Conservation (phyloP, 1,140 invertebrate species). For the Drosophila sp. region DNA sequence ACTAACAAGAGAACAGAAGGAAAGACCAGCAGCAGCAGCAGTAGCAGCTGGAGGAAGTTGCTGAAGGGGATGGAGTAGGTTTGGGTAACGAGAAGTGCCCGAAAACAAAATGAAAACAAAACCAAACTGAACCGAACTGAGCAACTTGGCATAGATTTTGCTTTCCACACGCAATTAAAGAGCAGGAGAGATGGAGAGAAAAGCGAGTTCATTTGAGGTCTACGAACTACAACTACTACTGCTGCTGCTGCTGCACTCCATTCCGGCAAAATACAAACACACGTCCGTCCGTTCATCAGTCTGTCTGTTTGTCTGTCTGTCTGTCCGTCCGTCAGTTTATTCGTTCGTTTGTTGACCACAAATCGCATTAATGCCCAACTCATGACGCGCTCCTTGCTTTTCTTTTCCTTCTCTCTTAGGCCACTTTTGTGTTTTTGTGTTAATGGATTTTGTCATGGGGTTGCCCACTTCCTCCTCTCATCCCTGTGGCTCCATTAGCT, state of each 20-base stretch:
- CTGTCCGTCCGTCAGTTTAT: not conserved
- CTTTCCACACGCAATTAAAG: slow-evolving; percentile 9
- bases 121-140: slow-evolving; percentile 29
- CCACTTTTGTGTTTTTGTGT: slow-evolving; percentile 32
- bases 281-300: not conserved
- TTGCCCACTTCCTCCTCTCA: slow-evolving; percentile 22
- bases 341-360: slow-evolving; percentile 41
- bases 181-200: not conserved
- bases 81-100: slow-evolving; percentile 12
- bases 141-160: slow-evolving; percentile 48
- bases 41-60: slow-evolving; percentile 16
- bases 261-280: slow-evolving; percentile 10
- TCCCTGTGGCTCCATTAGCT: slow-evolving; percentile 40
- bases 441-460: slow-evolving; percentile 45
- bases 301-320: not conserved
- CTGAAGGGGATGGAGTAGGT: not conserved
- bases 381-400: not conserved
- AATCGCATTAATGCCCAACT: slow-evolving; percentile 44
- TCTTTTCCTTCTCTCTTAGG: not conserved
- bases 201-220: slow-evolving; percentile 34
- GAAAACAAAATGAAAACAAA: slow-evolving; percentile 10
- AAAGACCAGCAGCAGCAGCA: slow-evolving; percentile 24
- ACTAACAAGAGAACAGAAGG: slow-evolving; percentile 40
- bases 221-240: slow-evolving; percentile 39
- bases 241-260: slow-evolving; percentile 15